phyloP scores from a whole-genome alignment of 2,113 vertebrate species.

The Sphaerodactylus townsendi region DNA sequence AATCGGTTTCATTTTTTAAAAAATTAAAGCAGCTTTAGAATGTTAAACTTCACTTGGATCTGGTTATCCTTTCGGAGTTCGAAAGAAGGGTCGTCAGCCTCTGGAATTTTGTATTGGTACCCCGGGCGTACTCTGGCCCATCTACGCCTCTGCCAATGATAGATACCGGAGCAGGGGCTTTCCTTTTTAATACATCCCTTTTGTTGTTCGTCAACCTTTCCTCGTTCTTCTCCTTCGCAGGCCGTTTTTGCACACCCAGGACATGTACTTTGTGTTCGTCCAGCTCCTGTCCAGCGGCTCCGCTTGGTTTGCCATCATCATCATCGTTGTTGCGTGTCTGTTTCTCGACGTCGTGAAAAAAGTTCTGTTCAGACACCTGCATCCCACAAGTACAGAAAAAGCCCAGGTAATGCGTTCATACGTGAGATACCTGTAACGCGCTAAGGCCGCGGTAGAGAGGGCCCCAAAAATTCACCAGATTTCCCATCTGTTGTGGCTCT shows the following conservation, averaged over 20 bases:
- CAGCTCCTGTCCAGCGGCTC: slow-evolving; percentile 95
- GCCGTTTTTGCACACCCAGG: slow-evolving; percentile 96
- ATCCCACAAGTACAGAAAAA: slow-evolving; percentile 93
- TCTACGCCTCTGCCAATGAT: too few relatives aligned
- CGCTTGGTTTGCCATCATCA: slow-evolving; percentile 95
- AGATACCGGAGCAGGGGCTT: too few relatives aligned
- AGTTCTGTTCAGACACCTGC: slow-evolving; percentile 89
- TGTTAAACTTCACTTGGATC: too few relatives aligned
- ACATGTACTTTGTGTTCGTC: slow-evolving; percentile 98
- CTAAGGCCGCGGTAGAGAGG: not conserved
- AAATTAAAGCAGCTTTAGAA: too few relatives aligned
- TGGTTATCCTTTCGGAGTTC: too few relatives aligned
- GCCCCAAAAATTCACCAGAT: not conserved
- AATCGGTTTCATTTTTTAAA: not conserved
- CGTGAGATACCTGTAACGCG: slow-evolving; percentile 1
- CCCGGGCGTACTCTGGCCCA: too few relatives aligned
- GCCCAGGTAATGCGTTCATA: slow-evolving; percentile 84
- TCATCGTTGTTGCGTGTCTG: slow-evolving; percentile 91
- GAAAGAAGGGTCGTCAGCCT: too few relatives aligned
- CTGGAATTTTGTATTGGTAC: too few relatives aligned
- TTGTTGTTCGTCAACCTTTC: not conserved
- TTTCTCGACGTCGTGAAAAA: slow-evolving; percentile 94
- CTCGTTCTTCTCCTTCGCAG: slow-evolving; percentile 70
- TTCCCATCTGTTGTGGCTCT: not conserved
- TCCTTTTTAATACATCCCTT: too few relatives aligned